phyloP scores from a whole-genome alignment of 2,888 invertebrate genomes.

The Argynnis bischoffii region DNA sequence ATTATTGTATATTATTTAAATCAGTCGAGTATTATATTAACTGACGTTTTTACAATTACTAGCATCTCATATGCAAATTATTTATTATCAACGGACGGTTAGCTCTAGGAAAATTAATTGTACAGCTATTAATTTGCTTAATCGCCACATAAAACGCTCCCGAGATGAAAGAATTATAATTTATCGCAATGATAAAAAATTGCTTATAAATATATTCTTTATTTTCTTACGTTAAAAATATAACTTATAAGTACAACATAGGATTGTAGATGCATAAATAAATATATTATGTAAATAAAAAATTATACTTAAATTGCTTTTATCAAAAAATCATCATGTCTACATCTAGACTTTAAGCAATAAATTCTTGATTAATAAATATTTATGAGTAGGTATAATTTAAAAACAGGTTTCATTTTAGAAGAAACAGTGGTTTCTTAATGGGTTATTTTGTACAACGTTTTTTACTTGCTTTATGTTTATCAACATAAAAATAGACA shows the following conservation, averaged over 20 bases:
- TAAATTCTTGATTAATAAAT: slow-evolving; percentile 8
- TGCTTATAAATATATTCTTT: slow-evolving; percentile 10
- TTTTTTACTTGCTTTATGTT: too few relatives aligned
- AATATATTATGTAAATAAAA: neutral
- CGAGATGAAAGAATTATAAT: slow-evolving; percentile 16
- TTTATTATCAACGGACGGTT: slow-evolving; percentile 14
- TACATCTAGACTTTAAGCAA: neutral
- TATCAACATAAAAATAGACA: too few relatives aligned
- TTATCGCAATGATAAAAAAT: slow-evolving; percentile 5
- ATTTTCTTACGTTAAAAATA: neutral
- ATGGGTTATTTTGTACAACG: too few relatives aligned
- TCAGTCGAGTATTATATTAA: neutral
- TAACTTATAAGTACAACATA: neutral
- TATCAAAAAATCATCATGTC: neutral
- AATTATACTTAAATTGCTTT: neutral
- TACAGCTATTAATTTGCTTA: slow-evolving; percentile 18
- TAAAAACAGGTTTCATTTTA: slow-evolving; percentile 2
- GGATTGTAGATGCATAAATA: neutral
- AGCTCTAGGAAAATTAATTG: slow-evolving; percentile 17
- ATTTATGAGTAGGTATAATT: slow-evolving; percentile 4
- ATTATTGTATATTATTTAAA: neutral
- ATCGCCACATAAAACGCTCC: slow-evolving; percentile 12
- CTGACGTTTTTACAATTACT: slow-evolving; percentile 13
- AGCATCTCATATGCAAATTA: slow-evolving; percentile 9
- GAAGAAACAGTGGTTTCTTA: too few relatives aligned